Conservation (phyloP, 2,113 vertebrate species). For the Morphnarchus princeps region DNA sequence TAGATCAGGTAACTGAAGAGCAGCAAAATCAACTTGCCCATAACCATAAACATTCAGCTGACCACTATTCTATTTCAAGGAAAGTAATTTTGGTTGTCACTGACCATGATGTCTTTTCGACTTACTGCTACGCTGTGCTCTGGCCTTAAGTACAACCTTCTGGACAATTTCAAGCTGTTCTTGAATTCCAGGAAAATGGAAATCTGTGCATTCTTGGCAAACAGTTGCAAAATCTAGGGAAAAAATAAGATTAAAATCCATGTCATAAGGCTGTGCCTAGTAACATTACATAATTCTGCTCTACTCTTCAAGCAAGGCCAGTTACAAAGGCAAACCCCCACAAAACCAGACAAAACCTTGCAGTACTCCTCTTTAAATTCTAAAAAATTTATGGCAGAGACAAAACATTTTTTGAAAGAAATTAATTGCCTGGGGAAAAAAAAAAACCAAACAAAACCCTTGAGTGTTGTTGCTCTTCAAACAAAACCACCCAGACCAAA, state of each 20-base stretch:
- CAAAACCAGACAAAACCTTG: neutral
- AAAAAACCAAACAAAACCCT: neutral
- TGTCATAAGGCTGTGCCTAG: neutral
- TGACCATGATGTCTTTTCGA: slow-evolving; percentile 81
- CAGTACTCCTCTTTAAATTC: neutral
- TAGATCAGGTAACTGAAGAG: neutral
- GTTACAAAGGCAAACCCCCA: neutral
- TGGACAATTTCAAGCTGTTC: slow-evolving; percentile 89
- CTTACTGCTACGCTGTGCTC: slow-evolving; percentile 81
- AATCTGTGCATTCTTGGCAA: slow-evolving; percentile 94
- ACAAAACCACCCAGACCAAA: neutral
- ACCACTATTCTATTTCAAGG: slow-evolving; percentile 11
- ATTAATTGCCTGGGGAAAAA: neutral
- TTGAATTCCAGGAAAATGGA: slow-evolving; percentile 89
- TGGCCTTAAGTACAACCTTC: slow-evolving; percentile 92
- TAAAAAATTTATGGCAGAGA: neutral
- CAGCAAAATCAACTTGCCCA: neutral
- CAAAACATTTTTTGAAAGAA: neutral
- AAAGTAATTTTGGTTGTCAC: slow-evolving; percentile 39
- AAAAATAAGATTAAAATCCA: neutral
- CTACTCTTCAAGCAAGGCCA: neutral
- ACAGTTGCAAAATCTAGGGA: slow-evolving; percentile 91
- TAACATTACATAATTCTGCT: neutral
- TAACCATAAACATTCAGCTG: neutral
- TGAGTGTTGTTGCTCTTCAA: neutral